Base-by-base conservation (phyloP, 2,797 vertebrate genomes). In the Rhinatrema bivittatum region DNA sequence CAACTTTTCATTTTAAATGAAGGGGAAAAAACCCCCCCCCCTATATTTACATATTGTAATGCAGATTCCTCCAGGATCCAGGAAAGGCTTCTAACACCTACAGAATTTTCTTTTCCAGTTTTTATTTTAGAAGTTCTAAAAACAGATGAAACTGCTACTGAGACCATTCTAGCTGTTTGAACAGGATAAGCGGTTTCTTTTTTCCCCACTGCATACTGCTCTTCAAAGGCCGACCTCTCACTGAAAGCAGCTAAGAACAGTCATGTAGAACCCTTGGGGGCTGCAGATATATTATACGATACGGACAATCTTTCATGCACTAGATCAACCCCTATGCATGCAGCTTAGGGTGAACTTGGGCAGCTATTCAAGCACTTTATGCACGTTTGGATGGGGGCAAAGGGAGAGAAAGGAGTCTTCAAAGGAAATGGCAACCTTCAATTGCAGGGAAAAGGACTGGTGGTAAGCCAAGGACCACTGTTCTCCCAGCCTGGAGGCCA, bases 11-110 rank as follows among this genome's bases (percentile, higher is more conserved):
- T 29, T 29, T 17, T 29, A 18, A 29, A 29, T 28, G 29, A 29
- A 29, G 26, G 25, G 26, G 27, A 4, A 11, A 15, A 33, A 38
- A 2, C 1, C n/a, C n/a, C n/a, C n/a, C n/a, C n/a, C n/a, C n/a
- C n/a, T n/a, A 0, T 16, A 24, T 32, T 18, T 40, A 31, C 34
- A 51, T 41, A 60, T 48, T 52, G 43, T 63, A 69, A 61, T 49
- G 56, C 48, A 60, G 46, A 69, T 32, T 16, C 36, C 21, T 32
- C 31, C 4, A 25, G 47, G 21, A 48, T 35, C 31, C 23, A 24
- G 10, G 26, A 34, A 54, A 1, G 0, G 15, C 29, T 29, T 44
- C 3, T 4, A 1, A 16, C 35, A 18, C n/a, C n/a, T n/a, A n/a
- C 16, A 16, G 12, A 16, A n/a, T 37, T 27, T 17, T 16, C 27